Evolutionary conservation across 1,140 invertebrate species (phyloP).

Genomic region (Lordiphosa collinella): DNA sequence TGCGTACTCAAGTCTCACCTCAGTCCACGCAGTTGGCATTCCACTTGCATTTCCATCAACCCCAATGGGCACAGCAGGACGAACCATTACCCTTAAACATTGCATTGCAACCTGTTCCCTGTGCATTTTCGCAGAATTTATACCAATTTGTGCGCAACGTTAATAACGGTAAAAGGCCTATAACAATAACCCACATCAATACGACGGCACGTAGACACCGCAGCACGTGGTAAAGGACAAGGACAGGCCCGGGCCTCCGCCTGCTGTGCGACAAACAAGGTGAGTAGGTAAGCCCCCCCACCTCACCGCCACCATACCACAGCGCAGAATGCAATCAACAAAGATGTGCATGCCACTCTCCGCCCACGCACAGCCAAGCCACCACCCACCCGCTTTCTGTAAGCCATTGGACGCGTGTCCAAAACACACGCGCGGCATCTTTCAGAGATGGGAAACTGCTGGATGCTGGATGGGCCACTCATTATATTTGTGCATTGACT

Average conservation of each 20-base stretch:
- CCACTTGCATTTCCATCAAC: conserved; percentile 23
- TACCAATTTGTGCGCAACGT: conserved; percentile 70
- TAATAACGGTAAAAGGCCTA: conserved; percentile 68
- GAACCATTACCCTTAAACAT: conserved; percentile 25
- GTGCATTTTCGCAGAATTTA: conserved; percentile 68
- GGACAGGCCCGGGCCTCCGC: conserved; percentile 10
- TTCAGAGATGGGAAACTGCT: conserved; percentile 45
- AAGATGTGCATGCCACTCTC: conserved; percentile 49
- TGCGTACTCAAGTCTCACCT: conserved; percentile 17
- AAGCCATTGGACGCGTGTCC: conserved; percentile 62
- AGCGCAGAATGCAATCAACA: conserved; percentile 66
- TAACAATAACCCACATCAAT: conserved; percentile 76
- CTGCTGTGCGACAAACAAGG: conserved; percentile 71
- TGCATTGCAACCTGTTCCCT: conserved; percentile 35
- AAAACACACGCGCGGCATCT: conserved; percentile 74
- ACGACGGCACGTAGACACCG: conserved; percentile 61
- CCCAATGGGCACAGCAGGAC: conserved; percentile 10
- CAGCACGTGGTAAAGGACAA: conserved; percentile 60
- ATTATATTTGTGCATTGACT: conserved; percentile 78
- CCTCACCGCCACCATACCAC: not conserved
- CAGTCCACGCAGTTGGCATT: conserved; percentile 27
- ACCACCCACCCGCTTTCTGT: conserved; percentile 29
- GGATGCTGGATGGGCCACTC: too few species aligned
- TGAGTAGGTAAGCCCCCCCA: conserved; percentile 46
- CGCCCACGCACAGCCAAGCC: conserved; percentile 15